Percentiles rank a stretch among this genome's conserved stretches.
Conservation (phyloP, 2,797 vertebrate species). For the Lacerta viridis region DNA sequence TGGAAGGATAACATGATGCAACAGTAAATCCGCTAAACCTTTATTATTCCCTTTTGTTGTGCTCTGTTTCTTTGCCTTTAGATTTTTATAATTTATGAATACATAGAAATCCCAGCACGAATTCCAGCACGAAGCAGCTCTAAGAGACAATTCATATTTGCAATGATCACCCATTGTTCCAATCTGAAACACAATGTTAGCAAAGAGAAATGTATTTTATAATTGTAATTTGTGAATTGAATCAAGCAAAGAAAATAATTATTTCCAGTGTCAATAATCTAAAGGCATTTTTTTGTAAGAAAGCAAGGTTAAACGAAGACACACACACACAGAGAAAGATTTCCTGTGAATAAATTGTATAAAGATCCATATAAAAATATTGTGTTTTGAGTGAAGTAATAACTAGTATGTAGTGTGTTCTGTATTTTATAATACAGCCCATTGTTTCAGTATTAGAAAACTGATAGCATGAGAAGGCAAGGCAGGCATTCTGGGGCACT, state of each 20-base stretch:
- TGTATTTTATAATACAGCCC: not conserved
- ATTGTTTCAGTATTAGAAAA: constrained; percentile 8
- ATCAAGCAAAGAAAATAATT: not conserved
- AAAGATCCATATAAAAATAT: not conserved
- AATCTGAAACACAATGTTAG: not conserved
- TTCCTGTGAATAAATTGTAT: not conserved
- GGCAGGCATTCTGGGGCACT: constrained; percentile 7
- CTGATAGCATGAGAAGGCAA: not conserved
- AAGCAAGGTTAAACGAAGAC: not conserved
- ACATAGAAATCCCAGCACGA: not conserved
- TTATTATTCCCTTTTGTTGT: not conserved
- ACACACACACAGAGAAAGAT: no score
- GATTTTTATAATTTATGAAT: not conserved
- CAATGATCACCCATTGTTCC: not conserved
- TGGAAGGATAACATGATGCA: not conserved
- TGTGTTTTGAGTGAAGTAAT: constrained; percentile 6
- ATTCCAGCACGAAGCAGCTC: not conserved
- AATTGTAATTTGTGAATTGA: not conserved
- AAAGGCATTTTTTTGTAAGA: not conserved
- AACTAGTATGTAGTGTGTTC: not conserved
- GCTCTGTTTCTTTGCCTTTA: not conserved
- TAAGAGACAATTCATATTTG: not conserved
- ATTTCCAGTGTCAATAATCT: not conserved
- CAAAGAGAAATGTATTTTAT: not conserved
- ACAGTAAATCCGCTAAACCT: not conserved